Conservation (phyloP, 2,797 vertebrate genomes). For the Gila robusta region DNA sequence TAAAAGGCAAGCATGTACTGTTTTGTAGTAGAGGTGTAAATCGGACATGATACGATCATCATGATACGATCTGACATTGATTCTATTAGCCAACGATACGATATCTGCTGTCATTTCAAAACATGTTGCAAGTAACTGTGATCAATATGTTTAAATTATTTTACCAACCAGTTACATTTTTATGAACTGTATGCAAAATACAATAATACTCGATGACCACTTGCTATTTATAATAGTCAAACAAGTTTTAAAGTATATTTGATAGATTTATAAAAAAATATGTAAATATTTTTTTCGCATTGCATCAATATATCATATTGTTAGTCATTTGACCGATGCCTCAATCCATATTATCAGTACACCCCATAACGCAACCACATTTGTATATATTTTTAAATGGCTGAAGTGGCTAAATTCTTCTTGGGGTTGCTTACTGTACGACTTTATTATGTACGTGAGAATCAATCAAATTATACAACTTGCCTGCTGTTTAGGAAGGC, state of each 20-base stretch:
- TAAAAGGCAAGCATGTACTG: no score
- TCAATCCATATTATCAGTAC: neutral
- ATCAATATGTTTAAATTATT: neutral
- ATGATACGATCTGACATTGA: neutral
- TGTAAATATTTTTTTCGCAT: neutral
- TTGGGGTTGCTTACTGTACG: neutral
- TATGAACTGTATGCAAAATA: neutral
- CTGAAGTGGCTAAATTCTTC: neutral
- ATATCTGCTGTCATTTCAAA: neutral
- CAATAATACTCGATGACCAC: neutral
- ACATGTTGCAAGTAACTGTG: neutral
- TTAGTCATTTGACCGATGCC: neutral
- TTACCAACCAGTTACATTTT: neutral
- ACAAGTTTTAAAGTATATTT: neutral
- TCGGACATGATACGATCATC: neutral
- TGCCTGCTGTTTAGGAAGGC: slow-evolving; percentile 86
- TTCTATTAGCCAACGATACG: neutral
- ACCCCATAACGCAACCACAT: neutral
- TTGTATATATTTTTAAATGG: neutral
- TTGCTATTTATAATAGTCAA: neutral
- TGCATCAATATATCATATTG: neutral
- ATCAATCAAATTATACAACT: neutral
- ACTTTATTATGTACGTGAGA: slow-evolving; percentile 1
- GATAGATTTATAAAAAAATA: neutral
- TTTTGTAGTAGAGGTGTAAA: neutral